Evolutionary conservation across 2,113 vertebrate genomes (phyloP), one percentile per base, ranked within the genome.

Genomic region (Psephotus haematonotus): DNA sequence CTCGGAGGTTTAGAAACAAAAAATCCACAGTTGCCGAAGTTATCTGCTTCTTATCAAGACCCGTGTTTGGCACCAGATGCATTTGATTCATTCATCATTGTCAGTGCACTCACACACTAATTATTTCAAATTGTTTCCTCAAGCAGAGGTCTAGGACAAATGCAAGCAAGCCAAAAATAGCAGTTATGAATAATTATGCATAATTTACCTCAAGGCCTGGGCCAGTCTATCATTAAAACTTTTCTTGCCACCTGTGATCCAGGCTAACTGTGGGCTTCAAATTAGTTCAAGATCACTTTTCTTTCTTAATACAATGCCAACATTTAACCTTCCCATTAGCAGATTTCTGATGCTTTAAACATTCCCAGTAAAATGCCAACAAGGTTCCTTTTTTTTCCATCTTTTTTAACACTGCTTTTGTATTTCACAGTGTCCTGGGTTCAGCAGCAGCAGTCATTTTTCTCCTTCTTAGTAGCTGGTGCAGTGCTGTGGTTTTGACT

Each of bases 41-140:
- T 98, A 98, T 98, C 98, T 98, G 98, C 95, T 98, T 98, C 98
- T 97, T 98, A 98, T 98, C 98, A 98, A 97, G 95, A 96, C 83
- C 91, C 18, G 2, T 86, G 93, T 97, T 98, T 98, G 97, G 97
- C 97, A 97, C 95, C 91, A 97, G 95, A 97, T 97, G 97, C 96
- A 97, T 97, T 98, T 92, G 90, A 98, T 98, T 97, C 98, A 99
- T 99, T 98, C 98, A 98, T 99, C 99, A 99, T 97, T 98, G 98
- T 99, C 98, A 98, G 94, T 97, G 90, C 90, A 96, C 97, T 97
- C 86, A 22, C 97, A 98, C 96, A 97, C 98, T 99, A 98, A 99
- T 99, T 99, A 99, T 98, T 98, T 98, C 97, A 99, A 99, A 99
- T 99, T 98, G 98, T 99, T 99, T 99, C 98, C 98, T 98, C 98